phyloP scores from a whole-genome alignment of 2,113 vertebrate genomes.

The Reinhardtius hippoglossoides region DNA sequence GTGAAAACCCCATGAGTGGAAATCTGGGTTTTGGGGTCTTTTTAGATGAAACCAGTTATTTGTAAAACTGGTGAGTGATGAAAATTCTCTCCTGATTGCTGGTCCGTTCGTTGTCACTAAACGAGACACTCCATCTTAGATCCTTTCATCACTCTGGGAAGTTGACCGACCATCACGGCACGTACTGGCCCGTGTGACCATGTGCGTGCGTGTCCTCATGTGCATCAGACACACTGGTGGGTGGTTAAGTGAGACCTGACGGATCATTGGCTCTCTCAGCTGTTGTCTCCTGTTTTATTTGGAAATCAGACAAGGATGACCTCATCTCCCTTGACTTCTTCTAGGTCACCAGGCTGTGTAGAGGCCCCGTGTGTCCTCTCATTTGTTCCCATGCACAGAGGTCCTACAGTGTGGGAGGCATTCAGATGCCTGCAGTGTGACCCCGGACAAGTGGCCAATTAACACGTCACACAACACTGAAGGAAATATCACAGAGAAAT shows the following conservation, averaged over 20 bases:
- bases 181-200: conserved; percentile 39
- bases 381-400: conserved; percentile 41
- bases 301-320: conserved; percentile 72
- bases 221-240: conserved; percentile 56
- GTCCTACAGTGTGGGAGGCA: conserved; percentile 31
- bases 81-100: not conserved
- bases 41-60: not conserved
- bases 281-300: conserved; percentile 74
- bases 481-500: conserved; percentile 41
- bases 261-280: conserved; percentile 71
- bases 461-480: conserved; percentile 56
- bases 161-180: conserved; percentile 64
- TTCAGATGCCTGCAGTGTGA: conserved; percentile 53
- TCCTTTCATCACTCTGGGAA: conserved; percentile 61
- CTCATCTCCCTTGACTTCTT: conserved; percentile 72
- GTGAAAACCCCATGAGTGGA: not conserved
- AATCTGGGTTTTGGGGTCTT: too few species aligned
- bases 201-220: conserved; percentile 53
- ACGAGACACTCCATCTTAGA: conserved; percentile 46
- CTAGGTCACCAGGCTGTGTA: conserved; percentile 51
- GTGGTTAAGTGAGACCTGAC: conserved; percentile 66
- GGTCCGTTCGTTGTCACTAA: conserved; percentile 63
- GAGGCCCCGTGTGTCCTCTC: conserved; percentile 46
- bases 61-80: too few species aligned
- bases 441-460: conserved; percentile 59